phyloP scores from a whole-genome alignment of 2,888 invertebrate species.

The Scrobipalpa atriplicella region DNA sequence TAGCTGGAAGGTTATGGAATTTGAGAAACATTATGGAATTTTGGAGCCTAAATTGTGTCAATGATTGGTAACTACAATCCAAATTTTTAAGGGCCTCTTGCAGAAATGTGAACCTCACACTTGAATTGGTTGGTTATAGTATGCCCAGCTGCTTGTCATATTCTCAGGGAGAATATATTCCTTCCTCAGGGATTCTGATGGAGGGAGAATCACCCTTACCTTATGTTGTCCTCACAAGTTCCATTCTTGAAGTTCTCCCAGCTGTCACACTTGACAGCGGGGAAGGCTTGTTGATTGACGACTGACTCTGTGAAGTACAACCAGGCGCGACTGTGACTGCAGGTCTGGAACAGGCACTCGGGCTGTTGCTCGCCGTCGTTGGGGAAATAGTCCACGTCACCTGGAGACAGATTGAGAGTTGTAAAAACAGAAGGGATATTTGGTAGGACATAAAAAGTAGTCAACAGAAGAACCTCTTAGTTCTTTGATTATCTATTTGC shows the following conservation, averaged over 20 bases:
- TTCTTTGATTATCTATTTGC: too few relatives aligned
- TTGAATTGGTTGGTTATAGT: too few relatives aligned
- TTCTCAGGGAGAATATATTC: too few relatives aligned
- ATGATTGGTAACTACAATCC: too few relatives aligned
- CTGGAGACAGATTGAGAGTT: conserved; percentile 44
- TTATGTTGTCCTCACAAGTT: conserved; percentile 46
- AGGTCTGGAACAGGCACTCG: conserved; percentile 62
- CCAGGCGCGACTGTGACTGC: conserved; percentile 70
- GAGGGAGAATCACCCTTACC: conserved; percentile 39
- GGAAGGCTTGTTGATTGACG: conserved; percentile 45
- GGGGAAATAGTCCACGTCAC: conserved; percentile 69
- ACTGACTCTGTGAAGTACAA: conserved; percentile 58
- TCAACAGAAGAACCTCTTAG: too few relatives aligned
- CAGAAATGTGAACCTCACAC: too few relatives aligned
- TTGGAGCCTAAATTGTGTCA: background rate
- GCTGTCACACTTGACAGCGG: conserved; percentile 50
- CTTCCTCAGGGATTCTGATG: too few relatives aligned
- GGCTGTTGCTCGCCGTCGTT: conserved; percentile 70
- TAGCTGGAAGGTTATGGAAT: conserved; percentile 43
- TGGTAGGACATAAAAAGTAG: too few relatives aligned
- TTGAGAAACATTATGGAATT: background rate
- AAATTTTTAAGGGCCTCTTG: too few relatives aligned
- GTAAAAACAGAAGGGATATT: too few relatives aligned
- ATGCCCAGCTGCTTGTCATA: too few relatives aligned
- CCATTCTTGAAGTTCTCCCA: conserved; percentile 55